Percentiles rank a stretch among this genome's conserved stretches.
phyloP scores from a whole-genome alignment of 2,888 invertebrate species.

The Lasioglossum marginatum region DNA sequence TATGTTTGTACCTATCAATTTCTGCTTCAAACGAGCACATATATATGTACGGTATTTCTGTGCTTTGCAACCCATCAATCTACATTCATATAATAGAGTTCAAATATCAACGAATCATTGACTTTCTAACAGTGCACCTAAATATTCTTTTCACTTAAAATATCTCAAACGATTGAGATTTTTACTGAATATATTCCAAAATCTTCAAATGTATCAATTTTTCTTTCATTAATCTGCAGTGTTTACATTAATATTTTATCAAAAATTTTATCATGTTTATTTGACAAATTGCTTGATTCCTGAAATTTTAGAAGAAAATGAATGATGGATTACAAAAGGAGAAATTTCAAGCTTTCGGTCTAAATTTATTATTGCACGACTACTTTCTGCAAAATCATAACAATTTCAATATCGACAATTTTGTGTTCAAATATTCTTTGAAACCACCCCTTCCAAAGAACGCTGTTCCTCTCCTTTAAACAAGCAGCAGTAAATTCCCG shows the following conservation, averaged over 20 bases:
- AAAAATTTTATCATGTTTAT: neutral
- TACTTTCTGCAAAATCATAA: neutral
- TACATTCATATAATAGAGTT: neutral
- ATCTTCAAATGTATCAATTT: neutral
- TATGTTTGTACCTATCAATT: neutral
- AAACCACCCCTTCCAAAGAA: neutral
- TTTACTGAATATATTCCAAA: neutral
- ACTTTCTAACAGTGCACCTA: neutral
- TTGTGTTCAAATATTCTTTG: neutral
- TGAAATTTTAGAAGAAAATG: too few relatives aligned
- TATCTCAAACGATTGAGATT: neutral
- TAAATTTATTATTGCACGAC: neutral
- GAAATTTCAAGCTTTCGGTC: neutral
- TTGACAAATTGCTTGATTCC: neutral
- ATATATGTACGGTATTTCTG: neutral
- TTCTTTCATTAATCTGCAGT: neutral
- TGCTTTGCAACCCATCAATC: too few relatives aligned
- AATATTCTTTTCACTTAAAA: neutral
- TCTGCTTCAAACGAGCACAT: neutral
- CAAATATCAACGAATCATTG: neutral
- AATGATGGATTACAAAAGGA: neutral
- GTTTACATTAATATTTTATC: neutral
- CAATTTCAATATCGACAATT: neutral
- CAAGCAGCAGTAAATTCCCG: neutral
- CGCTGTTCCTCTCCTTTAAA: neutral